These are phyloP conservation scores for Mirounga angustirostris DNA, from an alignment of 2,113 vertebrate species.

Conservation along the genomic window DNA sequence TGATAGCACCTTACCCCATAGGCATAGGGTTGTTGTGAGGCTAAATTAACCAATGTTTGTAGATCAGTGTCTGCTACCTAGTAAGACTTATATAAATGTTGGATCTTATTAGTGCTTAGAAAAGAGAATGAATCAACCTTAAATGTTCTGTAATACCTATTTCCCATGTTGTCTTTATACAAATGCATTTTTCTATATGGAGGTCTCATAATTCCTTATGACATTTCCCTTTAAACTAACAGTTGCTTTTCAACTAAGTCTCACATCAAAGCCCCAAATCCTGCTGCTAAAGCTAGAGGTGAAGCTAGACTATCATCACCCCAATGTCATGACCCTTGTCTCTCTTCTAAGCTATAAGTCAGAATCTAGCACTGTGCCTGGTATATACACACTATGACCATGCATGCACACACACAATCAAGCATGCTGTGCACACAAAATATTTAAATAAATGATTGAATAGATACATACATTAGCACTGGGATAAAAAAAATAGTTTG, in stretches of 20 bases:
- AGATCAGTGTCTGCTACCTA: not conserved
- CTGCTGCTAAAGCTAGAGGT: not conserved
- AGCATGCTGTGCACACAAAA: not conserved
- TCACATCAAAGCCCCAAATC: not conserved
- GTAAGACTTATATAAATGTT: not conserved
- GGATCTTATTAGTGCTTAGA: not conserved
- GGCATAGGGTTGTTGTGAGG: not conserved
- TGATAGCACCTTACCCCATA: not conserved
- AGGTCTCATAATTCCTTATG: not conserved
- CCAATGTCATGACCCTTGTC: not conserved
- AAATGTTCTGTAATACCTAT: not conserved
- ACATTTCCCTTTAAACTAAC: slow-evolving; percentile 44
- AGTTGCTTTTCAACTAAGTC: not conserved
- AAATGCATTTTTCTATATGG: not conserved
- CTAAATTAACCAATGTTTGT: not conserved
- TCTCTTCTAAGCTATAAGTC: not conserved
- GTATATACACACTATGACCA: not conserved
- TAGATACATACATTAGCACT: not conserved
- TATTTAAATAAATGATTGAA: not conserved
- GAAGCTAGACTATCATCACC: not conserved
- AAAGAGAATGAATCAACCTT: not conserved
- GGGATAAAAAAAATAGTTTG: not conserved
- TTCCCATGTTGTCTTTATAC: not conserved
- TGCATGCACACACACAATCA: not conserved
- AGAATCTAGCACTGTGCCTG: not conserved